Conservation (phyloP, 2,113 vertebrate species). For the Chloroceryle aenea region DNA sequence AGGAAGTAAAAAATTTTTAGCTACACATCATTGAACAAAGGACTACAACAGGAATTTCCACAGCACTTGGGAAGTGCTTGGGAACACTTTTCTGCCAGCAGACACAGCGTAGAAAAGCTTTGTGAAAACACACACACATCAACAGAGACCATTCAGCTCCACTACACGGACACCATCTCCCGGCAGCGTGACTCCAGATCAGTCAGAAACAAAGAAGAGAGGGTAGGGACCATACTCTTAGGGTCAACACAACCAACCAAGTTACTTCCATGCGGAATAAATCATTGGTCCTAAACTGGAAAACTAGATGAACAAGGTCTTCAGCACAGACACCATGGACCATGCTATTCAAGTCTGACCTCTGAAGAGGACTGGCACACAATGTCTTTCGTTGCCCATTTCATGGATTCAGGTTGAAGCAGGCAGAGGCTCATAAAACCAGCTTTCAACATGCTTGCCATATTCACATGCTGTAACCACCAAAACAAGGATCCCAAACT, state of each 20-base stretch:
- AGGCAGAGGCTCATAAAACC: not conserved
- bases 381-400: not conserved
- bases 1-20: not conserved
- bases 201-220: not conserved
- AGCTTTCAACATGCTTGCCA: conserved; percentile 53
- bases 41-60: not conserved
- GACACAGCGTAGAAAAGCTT: not conserved
- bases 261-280: not conserved
- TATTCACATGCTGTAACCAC: conserved; percentile 43
- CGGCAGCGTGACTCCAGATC: not conserved
- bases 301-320: not conserved
- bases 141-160: not conserved
- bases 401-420: not conserved
- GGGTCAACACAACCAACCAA: not conserved
- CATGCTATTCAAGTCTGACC: not conserved
- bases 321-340: not conserved
- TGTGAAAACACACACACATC: not conserved
- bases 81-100: not conserved
- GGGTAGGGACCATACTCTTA: not conserved
- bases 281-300: not conserved
- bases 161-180: not conserved
- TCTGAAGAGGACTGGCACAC: not conserved
- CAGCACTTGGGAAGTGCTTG: not conserved
- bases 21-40: not conserved
- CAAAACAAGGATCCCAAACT: not conserved